Percentiles rank a stretch among this genome's conserved stretches.
These are phyloP conservation scores for Abramis brama DNA, from an alignment of 2,113 vertebrate species.

Conservation along the genomic window DNA sequence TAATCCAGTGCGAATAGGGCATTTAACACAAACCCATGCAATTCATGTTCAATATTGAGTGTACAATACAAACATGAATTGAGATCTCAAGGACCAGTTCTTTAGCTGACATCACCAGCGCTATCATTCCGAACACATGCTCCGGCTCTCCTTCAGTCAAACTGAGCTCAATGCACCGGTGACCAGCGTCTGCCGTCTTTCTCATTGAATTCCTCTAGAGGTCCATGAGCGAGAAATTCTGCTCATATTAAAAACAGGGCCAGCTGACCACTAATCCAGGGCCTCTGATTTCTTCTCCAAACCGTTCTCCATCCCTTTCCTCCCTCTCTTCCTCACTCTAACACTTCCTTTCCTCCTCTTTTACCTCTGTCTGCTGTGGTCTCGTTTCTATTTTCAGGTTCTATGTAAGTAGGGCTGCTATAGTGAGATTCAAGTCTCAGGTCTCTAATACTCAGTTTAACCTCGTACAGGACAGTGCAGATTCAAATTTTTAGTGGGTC, in stretches of 20 bases:
- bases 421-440: constrained; percentile 19
- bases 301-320: not conserved
- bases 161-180: constrained; percentile 53
- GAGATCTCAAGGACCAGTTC: not conserved
- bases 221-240: constrained; percentile 71
- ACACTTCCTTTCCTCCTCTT: constrained; percentile 62
- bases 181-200: constrained; percentile 66
- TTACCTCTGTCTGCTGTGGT: constrained; percentile 44
- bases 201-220: constrained; percentile 71
- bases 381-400: constrained; percentile 39
- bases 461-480: not conserved
- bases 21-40: not conserved
- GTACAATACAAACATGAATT: not conserved
- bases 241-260: constrained; percentile 66
- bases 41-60: not conserved
- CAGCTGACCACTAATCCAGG: constrained; percentile 63
- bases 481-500: not conserved
- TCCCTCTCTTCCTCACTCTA: constrained; percentile 46
- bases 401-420: constrained; percentile 9
- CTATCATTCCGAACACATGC: constrained; percentile 50
- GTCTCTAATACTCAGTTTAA: constrained; percentile 23
- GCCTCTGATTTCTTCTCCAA: constrained; percentile 26
- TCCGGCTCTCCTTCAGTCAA: constrained; percentile 57
- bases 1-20: too few relatives aligned
- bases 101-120: not conserved